A percentile compares a stretch with the other conserved stretches of the same genome.
These are phyloP conservation scores for Diaphora mendica DNA, from an alignment of 2,888 invertebrate genomes.

Conservation along the genomic window DNA sequence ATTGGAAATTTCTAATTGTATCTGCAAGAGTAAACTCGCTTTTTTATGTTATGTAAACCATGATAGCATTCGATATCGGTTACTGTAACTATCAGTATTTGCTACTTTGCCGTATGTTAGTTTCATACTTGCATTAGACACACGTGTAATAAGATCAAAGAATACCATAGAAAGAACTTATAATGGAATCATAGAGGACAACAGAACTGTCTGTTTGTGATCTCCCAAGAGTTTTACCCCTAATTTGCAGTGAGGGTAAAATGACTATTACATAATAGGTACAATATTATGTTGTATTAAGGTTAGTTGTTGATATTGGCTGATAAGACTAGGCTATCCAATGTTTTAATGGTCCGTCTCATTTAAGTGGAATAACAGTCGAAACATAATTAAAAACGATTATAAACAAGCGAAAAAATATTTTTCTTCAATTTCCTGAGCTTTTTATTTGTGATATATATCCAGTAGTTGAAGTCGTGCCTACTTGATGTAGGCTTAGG, in stretches of 20 bases:
- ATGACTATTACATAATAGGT: background rate
- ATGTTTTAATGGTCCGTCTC: background rate
- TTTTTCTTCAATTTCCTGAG: background rate
- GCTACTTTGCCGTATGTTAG: slow-evolving; percentile 10
- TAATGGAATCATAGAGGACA: background rate
- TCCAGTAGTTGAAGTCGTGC: background rate
- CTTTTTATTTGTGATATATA: background rate
- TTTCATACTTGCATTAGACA: background rate
- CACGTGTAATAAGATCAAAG: background rate
- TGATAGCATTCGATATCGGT: slow-evolving; percentile 29
- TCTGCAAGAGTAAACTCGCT: slow-evolving; percentile 55
- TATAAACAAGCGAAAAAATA: background rate
- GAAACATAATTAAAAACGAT: background rate
- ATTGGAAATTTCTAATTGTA: slow-evolving; percentile 63
- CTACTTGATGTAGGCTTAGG: too few species aligned
- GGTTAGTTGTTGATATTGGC: background rate
- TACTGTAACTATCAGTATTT: slow-evolving; percentile 23
- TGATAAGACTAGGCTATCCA: background rate
- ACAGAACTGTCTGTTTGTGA: background rate
- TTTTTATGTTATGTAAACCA: slow-evolving; percentile 54
- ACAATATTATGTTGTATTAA: background rate
- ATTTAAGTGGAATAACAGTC: background rate
- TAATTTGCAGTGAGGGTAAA: slow-evolving; percentile 1
- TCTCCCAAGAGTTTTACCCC: slow-evolving; percentile 3
- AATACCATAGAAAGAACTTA: background rate